Evolutionary conservation across 2,797 vertebrate genomes (phyloP).

Genomic region (Ataeniobius toweri): DNA sequence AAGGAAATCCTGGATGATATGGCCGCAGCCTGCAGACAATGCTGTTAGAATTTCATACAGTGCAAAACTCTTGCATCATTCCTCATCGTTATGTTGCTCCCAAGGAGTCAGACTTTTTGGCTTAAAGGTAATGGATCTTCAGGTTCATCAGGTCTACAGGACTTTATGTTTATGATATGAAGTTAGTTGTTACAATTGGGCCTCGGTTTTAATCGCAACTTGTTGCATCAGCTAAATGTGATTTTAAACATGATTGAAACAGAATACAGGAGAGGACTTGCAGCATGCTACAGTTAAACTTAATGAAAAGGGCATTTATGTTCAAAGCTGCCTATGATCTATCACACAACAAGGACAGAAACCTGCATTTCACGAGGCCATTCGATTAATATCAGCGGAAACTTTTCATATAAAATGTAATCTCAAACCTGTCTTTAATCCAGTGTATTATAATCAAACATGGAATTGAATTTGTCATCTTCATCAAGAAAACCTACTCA

Average conservation of each 20-base stretch:
- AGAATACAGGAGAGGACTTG: not conserved
- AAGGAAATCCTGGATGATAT: conserved; percentile 17
- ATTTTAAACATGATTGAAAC: not conserved
- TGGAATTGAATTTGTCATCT: not conserved
- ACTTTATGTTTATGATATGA: not conserved
- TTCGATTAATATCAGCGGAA: not conserved
- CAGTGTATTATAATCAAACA: not conserved
- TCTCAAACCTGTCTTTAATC: not conserved
- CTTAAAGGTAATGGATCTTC: not conserved
- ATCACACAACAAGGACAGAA: not conserved
- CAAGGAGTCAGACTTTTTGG: not conserved
- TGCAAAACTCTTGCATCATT: not conserved
- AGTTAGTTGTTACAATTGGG: not conserved
- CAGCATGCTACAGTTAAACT: not conserved
- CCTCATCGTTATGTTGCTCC: not conserved
- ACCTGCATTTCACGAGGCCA: not conserved
- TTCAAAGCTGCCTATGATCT: not conserved
- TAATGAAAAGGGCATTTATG: not conserved
- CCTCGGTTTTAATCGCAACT: not conserved
- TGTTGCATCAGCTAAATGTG: not conserved
- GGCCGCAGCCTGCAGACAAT: conserved; percentile 29
- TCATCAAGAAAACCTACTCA: conserved; percentile 1
- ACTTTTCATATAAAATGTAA: not conserved
- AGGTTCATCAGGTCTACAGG: not conserved
- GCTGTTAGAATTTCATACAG: conserved; percentile 16